These are phyloP conservation scores for Aptenodytes forsteri DNA, from an alignment of 2,113 vertebrate genomes.

Conservation along the genomic window DNA sequence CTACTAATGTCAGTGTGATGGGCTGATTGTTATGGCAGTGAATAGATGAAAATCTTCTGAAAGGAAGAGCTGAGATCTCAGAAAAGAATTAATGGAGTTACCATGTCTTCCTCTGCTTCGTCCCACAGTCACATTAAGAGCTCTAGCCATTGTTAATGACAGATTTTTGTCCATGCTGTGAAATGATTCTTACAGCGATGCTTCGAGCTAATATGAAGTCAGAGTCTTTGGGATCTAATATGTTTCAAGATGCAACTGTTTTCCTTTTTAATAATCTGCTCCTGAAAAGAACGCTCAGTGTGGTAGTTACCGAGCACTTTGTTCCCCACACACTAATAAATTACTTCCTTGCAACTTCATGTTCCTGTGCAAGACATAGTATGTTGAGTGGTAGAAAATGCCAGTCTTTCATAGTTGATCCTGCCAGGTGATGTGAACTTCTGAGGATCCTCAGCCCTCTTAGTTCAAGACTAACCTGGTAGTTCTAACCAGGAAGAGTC, in stretches of 20 bases:
- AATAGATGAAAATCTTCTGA: background rate
- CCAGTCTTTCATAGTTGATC: background rate
- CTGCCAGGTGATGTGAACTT: background rate
- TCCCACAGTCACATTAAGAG: background rate
- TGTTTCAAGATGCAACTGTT: background rate
- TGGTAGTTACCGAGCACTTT: background rate
- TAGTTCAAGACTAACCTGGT: background rate
- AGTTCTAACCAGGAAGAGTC: background rate
- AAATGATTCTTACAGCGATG: background rate
- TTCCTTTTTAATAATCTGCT: background rate
- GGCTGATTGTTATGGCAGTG: background rate
- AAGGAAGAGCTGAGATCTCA: background rate
- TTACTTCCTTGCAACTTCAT: background rate
- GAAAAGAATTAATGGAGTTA: background rate
- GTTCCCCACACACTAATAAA: rapidly evolving
- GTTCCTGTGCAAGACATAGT: rapidly evolving
- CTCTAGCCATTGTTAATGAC: background rate
- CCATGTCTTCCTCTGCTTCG: background rate
- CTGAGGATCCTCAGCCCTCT: background rate
- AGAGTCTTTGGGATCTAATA: background rate
- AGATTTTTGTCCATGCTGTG: background rate
- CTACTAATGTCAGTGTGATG: background rate
- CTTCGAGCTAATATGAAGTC: background rate
- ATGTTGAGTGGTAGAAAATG: background rate
- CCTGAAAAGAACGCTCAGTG: background rate